A percentile compares a stretch with the other conserved stretches of the same genome.
These are phyloP conservation scores for Antedon bifida DNA, from an alignment of 35 echinoderm and acorn worm species.

Conservation along the genomic window DNA sequence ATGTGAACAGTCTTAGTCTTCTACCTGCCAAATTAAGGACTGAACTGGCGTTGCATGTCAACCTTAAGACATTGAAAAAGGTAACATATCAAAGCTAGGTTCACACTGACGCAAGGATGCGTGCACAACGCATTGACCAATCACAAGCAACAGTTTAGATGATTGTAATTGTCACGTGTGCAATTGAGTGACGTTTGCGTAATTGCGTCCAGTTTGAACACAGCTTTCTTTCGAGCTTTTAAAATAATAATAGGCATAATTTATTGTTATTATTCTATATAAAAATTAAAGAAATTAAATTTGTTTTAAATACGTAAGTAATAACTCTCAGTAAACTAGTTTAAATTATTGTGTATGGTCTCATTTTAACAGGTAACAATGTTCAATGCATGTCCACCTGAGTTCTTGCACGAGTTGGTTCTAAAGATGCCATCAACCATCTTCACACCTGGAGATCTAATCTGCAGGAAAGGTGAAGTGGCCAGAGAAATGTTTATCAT, in stretches of 20 bases:
- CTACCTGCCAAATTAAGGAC: constrained; percentile 68
- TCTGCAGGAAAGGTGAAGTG: constrained; percentile 87
- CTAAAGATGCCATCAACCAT: constrained; percentile 69
- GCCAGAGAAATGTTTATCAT: constrained; percentile 95
- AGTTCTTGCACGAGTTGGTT: constrained; percentile 82
- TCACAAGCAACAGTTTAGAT: too few relatives aligned
- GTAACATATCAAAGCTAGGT: constrained; percentile 9
- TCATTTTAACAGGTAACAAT: constrained; percentile 44
- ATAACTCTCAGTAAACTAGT: too few relatives aligned
- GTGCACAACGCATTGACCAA: too few relatives aligned
- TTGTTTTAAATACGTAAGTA: too few relatives aligned
- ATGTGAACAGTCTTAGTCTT: constrained; percentile 56
- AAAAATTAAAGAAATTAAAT: too few relatives aligned
- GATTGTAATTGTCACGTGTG: too few relatives aligned
- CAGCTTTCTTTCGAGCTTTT: too few relatives aligned
- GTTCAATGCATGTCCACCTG: constrained; percentile 73
- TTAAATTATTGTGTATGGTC: too few relatives aligned
- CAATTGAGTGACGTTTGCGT: too few relatives aligned
- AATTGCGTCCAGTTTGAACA: not conserved
- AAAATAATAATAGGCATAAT: too few relatives aligned
- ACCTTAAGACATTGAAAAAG: constrained; percentile 78
- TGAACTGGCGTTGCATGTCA: constrained; percentile 83
- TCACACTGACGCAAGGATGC: too few relatives aligned
- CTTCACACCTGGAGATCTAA: constrained; percentile 73
- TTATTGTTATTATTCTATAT: too few relatives aligned